Evolutionary conservation across 2,888 invertebrate species (phyloP), one percentile per base, ranked within the genome.

Genomic region (Petrolisthes cinctipes): DNA sequence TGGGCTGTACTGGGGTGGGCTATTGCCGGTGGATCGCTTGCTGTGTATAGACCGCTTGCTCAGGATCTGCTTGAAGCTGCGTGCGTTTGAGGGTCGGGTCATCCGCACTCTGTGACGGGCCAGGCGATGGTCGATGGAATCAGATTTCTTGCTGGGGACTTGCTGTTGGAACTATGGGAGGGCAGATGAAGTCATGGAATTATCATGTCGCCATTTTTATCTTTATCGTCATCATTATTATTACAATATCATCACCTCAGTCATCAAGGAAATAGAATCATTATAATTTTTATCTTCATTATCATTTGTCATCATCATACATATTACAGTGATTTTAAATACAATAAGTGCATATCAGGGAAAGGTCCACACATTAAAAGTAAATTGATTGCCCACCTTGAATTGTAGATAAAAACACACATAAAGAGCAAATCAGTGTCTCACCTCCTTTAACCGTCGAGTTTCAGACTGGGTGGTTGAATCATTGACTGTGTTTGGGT

Each of bases 131-230:
- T 88, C 88, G n/a, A 23, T 23, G 80, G 79, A 56, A 6, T 68
- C 73, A 9, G 90, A 85, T 20, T 90, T 90, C 79, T 90, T 90
- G 75, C 87, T 90, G 20, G 90, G 90, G 6, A 86, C 56, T 3
- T 86, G 78, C 90, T 90, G 83, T 20, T 51, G 61, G 78, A 68
- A 53, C 17, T 82, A 54, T 23, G 17, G 20, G 20, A 53, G 37
- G 37, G 37, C 2, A 2, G 37, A 37, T 37, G 2, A 37, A 6
- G 56, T 9, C 7, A 54, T 9, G 23, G 7, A 7, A 9, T 73
- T 17, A 73, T 9, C 37, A 6, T 73, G 17, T 23, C 17, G 9
- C 7, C 37, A 20, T 5, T 20, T 73, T 20, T 23, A 73, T 37
- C 20, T 73, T 73, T 73, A 73, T 23, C 9, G 17, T 73, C 20